phyloP scores from a whole-genome alignment of 1,140 invertebrate genomes.

The Uloborus diversus region DNA sequence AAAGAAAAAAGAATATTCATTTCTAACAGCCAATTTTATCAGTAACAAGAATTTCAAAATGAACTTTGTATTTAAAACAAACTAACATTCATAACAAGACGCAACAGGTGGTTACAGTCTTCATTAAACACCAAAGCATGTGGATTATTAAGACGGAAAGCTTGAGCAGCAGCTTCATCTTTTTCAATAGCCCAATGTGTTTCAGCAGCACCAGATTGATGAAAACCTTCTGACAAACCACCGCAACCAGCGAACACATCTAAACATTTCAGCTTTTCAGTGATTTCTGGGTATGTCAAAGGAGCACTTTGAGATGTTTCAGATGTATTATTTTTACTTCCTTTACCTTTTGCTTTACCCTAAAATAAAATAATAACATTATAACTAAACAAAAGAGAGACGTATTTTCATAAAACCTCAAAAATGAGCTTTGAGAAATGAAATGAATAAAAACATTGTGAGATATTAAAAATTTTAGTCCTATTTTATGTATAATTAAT shows the following conservation, averaged over 20 bases:
- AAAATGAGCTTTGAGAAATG: too few relatives aligned
- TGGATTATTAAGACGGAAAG: constrained; percentile 82
- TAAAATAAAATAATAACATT: constrained; percentile 26
- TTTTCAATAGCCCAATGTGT: constrained; percentile 85
- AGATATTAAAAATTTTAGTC: too few relatives aligned
- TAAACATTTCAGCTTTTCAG: constrained; percentile 72
- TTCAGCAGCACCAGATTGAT: constrained; percentile 75
- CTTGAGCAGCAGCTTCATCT: constrained; percentile 79
- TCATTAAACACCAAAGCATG: constrained; percentile 79
- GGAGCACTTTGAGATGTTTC: constrained; percentile 57
- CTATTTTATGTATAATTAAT: too few relatives aligned
- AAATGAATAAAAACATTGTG: too few relatives aligned
- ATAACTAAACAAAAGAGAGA: constrained; percentile 13
- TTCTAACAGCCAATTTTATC: not conserved
- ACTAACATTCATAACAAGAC: constrained; percentile 72
- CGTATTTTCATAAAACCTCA: too few relatives aligned
- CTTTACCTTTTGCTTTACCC: constrained; percentile 68
- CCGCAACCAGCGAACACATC: constrained; percentile 93
- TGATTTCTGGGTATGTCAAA: constrained; percentile 63
- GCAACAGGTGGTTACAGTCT: constrained; percentile 81
- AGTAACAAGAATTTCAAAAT: too few relatives aligned
- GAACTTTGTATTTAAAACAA: not conserved
- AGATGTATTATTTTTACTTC: constrained; percentile 72
- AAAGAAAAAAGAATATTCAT: not conserved
- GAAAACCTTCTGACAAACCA: constrained; percentile 73